These are phyloP conservation scores for Aphelocoma californica DNA, from an alignment of 2,797 vertebrate species.

Conservation along the genomic window DNA sequence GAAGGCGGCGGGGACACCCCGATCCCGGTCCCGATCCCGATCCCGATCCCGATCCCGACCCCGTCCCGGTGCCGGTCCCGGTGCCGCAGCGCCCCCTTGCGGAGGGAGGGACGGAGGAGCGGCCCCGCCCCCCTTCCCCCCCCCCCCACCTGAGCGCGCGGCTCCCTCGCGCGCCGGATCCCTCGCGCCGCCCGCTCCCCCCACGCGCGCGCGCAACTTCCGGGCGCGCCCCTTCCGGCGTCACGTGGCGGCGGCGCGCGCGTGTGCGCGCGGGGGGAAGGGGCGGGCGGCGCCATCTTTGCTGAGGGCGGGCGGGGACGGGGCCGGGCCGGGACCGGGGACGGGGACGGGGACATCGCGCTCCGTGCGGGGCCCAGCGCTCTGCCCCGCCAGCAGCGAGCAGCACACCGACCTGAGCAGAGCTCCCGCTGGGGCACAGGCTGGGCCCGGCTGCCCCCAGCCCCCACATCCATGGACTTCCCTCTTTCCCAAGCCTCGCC, in stretches of 20 bases:
- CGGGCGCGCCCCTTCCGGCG: not conserved
- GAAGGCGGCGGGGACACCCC: not conserved
- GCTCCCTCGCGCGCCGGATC: not conserved
- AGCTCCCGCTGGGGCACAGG: too few relatives aligned
- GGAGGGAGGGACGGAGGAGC: not conserved
- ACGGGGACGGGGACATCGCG: fast-evolving
- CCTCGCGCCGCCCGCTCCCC: not conserved
- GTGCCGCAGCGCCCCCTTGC: not conserved
- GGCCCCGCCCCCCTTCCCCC: not conserved
- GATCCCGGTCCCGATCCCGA: not conserved
- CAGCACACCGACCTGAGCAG: fast-evolving
- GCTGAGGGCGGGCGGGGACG: not conserved
- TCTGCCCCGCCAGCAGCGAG: fast-evolving
- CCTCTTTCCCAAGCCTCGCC: fast-evolving
- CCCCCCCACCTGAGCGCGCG: too few relatives aligned
- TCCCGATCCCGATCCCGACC: too few relatives aligned
- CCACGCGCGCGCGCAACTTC: not conserved
- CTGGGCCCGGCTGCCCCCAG: not conserved
- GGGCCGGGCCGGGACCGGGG: not conserved
- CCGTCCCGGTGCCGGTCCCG: not conserved
- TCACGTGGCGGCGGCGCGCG: not conserved
- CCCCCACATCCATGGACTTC: fast-evolving
- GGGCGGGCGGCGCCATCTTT: not conserved
- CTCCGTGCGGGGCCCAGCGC: not conserved
- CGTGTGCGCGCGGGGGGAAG: not conserved